A percentile compares a stretch with the other conserved stretches of the same genome.
phyloP scores from a whole-genome alignment of 2,113 vertebrate species.

The Podiceps cristatus region DNA sequence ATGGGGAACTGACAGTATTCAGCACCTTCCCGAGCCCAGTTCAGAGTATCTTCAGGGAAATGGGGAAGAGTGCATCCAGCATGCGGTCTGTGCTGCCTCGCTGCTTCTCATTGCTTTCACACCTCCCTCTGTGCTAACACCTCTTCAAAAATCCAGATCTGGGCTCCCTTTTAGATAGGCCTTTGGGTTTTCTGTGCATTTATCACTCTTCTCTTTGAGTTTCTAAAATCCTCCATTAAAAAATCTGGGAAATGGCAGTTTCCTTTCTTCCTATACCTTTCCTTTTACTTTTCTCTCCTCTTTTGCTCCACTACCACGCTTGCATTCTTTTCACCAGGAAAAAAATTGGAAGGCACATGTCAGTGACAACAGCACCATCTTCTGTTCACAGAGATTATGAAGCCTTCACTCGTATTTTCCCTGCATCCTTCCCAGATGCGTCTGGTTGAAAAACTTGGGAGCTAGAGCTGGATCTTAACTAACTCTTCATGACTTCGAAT shows the following conservation, averaged over 20 bases:
- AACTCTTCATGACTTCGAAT: neutral
- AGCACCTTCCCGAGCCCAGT: neutral
- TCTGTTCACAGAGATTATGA: slow-evolving; percentile 30
- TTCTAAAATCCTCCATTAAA: neutral
- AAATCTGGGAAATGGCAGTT: neutral
- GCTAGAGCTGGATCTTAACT: neutral
- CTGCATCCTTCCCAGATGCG: neutral
- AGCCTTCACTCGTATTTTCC: neutral
- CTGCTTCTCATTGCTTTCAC: neutral
- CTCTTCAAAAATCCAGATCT: neutral
- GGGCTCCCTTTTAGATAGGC: neutral
- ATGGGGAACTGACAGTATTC: neutral
- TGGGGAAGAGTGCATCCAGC: neutral
- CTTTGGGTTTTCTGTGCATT: neutral
- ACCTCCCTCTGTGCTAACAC: neutral
- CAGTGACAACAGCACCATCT: slow-evolving; percentile 69
- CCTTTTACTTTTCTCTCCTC: neutral
- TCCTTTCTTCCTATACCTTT: neutral
- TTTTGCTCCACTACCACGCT: neutral
- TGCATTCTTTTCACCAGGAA: neutral
- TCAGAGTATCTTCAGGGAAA: neutral
- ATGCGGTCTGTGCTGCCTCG: neutral
- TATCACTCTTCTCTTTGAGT: neutral
- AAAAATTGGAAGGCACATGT: neutral
- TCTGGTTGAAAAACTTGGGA: neutral